Evolutionary conservation across 2,797 vertebrate genomes (phyloP).

Genomic region (Cercopithecus neglectus): DNA sequence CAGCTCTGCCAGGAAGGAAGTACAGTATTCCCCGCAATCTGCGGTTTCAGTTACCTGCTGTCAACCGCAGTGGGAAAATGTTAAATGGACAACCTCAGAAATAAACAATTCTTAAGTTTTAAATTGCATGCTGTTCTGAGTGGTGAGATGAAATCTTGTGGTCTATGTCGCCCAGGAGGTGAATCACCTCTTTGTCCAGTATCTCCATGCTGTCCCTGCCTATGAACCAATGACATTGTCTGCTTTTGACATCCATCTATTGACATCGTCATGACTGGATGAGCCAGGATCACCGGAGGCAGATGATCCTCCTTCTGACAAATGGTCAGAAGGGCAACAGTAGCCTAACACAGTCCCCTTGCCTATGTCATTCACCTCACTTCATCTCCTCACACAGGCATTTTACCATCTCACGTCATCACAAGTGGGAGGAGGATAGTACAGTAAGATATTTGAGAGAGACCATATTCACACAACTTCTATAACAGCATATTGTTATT

Average conservation of each 20-base stretch:
- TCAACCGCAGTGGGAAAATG: background rate
- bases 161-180: background rate
- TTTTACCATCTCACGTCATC: background rate
- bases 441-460: background rate
- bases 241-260: background rate
- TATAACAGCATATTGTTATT: background rate
- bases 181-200: background rate
- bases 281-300: background rate
- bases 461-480: background rate
- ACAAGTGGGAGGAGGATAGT: background rate
- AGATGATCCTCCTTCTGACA: background rate
- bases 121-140: background rate
- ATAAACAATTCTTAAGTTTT: background rate
- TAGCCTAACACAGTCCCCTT: background rate
- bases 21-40: background rate
- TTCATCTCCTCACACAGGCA: background rate
- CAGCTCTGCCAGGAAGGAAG: background rate
- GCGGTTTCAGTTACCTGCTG: background rate
- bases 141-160: background rate
- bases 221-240: background rate
- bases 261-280: background rate
- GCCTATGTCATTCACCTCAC: background rate
- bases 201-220: background rate
- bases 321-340: background rate
- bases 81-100: background rate